Base-by-base conservation (phyloP, 2,888 invertebrate genomes). In the Drosophila ezoana region DNA sequence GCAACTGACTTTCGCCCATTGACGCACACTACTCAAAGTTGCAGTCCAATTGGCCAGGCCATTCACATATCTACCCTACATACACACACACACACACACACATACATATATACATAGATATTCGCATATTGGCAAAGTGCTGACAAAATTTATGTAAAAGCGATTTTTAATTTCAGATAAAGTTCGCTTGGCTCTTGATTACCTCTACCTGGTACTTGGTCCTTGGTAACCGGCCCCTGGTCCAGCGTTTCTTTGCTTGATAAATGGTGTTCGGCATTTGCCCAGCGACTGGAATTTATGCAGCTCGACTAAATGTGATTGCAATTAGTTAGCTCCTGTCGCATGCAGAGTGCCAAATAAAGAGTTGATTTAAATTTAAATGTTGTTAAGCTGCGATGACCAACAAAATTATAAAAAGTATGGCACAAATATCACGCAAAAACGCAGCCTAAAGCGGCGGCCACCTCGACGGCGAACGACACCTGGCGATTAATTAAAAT, bases 401-500 rank as follows among this genome's bases (percentile, higher is more conserved):
- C 37, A 33, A 32, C 8, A 32, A 45, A 40, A 28, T 28, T 52
- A 40, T 52, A 14, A 20, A 23, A 37, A 51, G 16, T 52, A 40
- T 51, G 10, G 6, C 16, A 13, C 4, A 16, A 51, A 53, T 14
- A 60, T 61, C 63, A 63, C 47, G 60, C 53, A 16, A 54, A 54
- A 54, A 44, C 14, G 23, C 13, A 11, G 8, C 13, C 13, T 5
- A 40, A 37, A 53, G 68, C 66, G 66, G 49, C 53, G 67, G 58
- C 72, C 8, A 28, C 8, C 28, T 28, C 28, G 28, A 28, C 28
- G 18, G 9, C 52, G 38, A 81, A 81, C 89, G 83, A 87, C 85
- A 89, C 85, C 84, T 87, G 80, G 79, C 90, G 89, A 90, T 90
- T 90, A 90, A 90, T 90, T 90, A 81, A 81, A 82, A 85, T 85